These are phyloP conservation scores for Charina bottae DNA, from an alignment of 2,113 vertebrate species.

Conservation along the genomic window DNA sequence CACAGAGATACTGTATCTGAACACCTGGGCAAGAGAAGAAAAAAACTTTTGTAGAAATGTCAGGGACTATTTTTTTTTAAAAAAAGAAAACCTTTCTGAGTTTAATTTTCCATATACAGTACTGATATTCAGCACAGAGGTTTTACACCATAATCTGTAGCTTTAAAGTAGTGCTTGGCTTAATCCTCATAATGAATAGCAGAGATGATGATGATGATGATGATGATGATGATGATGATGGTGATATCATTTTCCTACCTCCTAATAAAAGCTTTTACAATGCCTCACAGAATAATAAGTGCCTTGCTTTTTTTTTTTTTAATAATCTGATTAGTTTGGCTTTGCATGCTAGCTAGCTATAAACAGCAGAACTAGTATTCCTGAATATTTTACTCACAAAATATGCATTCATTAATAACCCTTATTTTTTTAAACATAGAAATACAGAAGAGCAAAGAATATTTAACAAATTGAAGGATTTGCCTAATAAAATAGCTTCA, in stretches of 20 bases:
- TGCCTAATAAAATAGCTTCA: not conserved
- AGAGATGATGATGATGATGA: not conserved
- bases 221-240: not conserved
- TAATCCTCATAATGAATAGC: not conserved
- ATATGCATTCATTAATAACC: not conserved
- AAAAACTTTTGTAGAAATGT: not conserved
- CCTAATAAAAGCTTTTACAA: conserved; percentile 18
- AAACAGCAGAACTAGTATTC: not conserved
- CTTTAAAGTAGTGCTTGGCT: conserved; percentile 15
- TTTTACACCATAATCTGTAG: not conserved
- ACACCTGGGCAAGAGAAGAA: not conserved
- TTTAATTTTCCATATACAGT: conserved; percentile 7
- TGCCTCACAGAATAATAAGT: not conserved
- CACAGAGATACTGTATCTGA: not conserved
- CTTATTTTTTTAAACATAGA: not conserved
- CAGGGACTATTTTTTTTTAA: not conserved
- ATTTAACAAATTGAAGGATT: not conserved
- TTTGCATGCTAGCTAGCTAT: not conserved
- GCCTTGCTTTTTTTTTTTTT: not conserved
- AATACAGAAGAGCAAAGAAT: not conserved
- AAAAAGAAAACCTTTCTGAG: not conserved
- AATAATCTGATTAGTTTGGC: not conserved
- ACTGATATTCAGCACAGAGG: not conserved
- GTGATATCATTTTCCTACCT: conserved; percentile 3
- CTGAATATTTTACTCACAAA: not conserved